Evolutionary conservation across 92 coral and sea anemone genomes (phyloP), one percentile per base, ranked within the genome.

Genomic region (Actinernus sp.): DNA sequence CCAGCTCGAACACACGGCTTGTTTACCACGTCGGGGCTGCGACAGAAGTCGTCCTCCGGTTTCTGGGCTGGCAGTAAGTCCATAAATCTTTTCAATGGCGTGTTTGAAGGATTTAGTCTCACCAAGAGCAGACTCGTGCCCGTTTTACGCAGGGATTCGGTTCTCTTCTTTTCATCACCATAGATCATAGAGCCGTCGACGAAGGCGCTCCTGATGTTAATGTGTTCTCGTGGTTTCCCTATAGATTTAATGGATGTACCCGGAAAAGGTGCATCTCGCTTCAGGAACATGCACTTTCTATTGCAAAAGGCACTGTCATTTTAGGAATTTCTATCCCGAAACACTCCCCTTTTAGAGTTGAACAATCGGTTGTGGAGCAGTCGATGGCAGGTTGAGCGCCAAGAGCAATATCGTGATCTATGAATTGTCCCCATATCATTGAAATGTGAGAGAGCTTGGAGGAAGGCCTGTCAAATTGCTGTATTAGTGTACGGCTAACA

Each of bases 1-100:
- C 68, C 68, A 22, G 68, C 10, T 28, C 24, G 23, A 19, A 61
- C 38, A 28, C 68, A 61, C 24, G 68, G 68, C 54, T 21, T 61
- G 19, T 16, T 38, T 0, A 2, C 9, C 1, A 21, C 32, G n/a
- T 61, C 18, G 4, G 68, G 20, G n/a, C 21, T 61, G 13, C 50
- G 51, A 41, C 68, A 61, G 53, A 61, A 61, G 2, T 53, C 68
- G 22, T 18, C 53, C n/a, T n/a, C n/a, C n/a, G n/a, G n/a, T n/a
- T n/a, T n/a, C n/a, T 21, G 16, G n/a, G 23, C 24, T 2, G 68
- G 68, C 44, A 61, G 38, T 9, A 61, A n/a, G 3, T 43, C 6
- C 14, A 38, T 61, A n/a, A n/a, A n/a, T n/a, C n/a, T n/a, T n/a
- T n/a, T n/a, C n/a, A n/a, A n/a, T n/a, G n/a, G n/a, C 1, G 5